phyloP scores from a whole-genome alignment of 2,113 vertebrate species.

The Psammodynastes pulverulentus region DNA sequence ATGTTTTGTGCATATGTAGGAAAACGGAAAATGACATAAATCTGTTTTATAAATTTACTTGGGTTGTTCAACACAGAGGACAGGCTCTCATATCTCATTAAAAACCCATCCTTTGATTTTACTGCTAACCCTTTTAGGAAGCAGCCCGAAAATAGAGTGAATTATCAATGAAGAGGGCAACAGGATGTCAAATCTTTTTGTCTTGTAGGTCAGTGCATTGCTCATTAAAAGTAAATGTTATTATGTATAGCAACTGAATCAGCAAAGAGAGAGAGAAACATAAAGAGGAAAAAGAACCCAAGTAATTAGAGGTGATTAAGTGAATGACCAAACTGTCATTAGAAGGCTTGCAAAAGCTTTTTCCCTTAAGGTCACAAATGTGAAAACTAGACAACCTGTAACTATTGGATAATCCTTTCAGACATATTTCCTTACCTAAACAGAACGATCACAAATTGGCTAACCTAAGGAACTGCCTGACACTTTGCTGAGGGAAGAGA shows the following conservation, averaged over 20 bases:
- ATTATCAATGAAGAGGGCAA: conserved; percentile 34
- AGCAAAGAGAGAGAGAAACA: conserved; percentile 6
- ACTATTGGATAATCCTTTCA: neutral
- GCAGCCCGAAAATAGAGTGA: conserved; percentile 1
- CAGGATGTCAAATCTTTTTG: conserved; percentile 24
- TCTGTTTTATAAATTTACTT: conserved; percentile 41
- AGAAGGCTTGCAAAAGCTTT: conserved; percentile 1
- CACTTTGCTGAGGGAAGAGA: neutral
- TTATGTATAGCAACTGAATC: conserved; percentile 28
- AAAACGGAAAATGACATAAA: conserved; percentile 36
- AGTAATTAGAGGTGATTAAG: conserved; percentile 16
- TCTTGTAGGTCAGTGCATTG: conserved; percentile 8
- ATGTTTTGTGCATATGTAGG: neutral
- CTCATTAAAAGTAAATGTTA: conserved; percentile 45
- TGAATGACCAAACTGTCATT: conserved; percentile 4
- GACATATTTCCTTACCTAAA: neutral
- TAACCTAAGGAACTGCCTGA: neutral
- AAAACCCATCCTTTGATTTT: conserved; percentile 28
- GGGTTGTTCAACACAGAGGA: conserved; percentile 28
- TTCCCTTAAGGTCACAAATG: conserved; percentile 10
- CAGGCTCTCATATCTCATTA: conserved; percentile 43
- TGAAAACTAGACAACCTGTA: neutral
- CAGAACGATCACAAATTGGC: neutral
- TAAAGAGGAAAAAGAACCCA: conserved; percentile 9
- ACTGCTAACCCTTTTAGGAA: conserved; percentile 32